Evolutionary conservation across 2,888 invertebrate genomes (phyloP), one percentile per base, ranked within the genome.

Genomic region (Priocnemis perturbator): DNA sequence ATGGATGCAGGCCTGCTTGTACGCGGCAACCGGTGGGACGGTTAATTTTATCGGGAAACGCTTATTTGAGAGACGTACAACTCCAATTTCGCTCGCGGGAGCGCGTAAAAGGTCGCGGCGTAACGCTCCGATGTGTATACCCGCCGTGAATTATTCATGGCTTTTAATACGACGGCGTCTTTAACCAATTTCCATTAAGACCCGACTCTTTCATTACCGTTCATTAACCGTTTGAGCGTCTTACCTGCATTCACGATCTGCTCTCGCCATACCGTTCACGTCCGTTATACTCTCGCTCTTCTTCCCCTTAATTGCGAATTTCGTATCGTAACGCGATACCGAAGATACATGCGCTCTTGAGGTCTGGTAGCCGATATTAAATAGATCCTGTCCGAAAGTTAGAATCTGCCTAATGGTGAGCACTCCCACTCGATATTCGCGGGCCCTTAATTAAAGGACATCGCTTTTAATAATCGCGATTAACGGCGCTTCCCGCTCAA

Each of bases 121-220:
- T 1, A 37, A 11, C 11, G 37, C 14, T 37, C 4, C 37, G 7
- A 37, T 37, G 37, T 26, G 7, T 37, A 37, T 37, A 37, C 4
- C 37, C 11, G 44, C 23, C 20, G 26, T 78, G 78, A 76, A 78
- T 78, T 61, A 76, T 78, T 76, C 76, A 78, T 78, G 21, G 58
- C 47, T 55, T 67, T 69, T 72, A 76, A 64, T 71, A 71, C 69
- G 70, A 78, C 68, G 64, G 61, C 68, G 48, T 30, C 52, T 67
- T 76, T 73, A 56, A 59, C 50, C 66, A 71, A 70, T 78, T 76
- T 69, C 71, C 70, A 78, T 78, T 78, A 76, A 76, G 76, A 60
- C 52, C 60, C 64, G 23, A 67, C 65, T 62, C 71, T 70, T 74
- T 74, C 71, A 60, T 76, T 76, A 58, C 55, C 52, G 71, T 77